These are phyloP conservation scores for Halisarca cf. caerulea DNA, from an alignment of 37 sponge, comb jelly and placozoan genomes.

Conservation along the genomic window DNA sequence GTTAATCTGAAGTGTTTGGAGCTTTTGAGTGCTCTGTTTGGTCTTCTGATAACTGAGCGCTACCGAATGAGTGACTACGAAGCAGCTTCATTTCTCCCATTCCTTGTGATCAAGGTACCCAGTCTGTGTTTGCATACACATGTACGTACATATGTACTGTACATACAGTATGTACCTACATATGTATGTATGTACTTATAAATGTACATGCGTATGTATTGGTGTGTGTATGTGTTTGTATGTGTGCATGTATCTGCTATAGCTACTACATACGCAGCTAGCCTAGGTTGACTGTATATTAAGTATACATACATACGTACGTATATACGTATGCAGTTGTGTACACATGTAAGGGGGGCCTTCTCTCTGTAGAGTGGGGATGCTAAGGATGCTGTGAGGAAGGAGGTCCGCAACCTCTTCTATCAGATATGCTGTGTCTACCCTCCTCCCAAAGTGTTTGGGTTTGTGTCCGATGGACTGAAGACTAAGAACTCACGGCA, in stretches of 20 bases:
- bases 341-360: too few species aligned
- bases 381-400: constrained; percentile 86
- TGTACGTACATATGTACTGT: too few species aligned
- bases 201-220: too few species aligned
- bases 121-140: too few species aligned
- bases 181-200: too few species aligned
- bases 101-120: constrained; percentile 71
- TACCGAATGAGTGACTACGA: constrained; percentile 82
- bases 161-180: too few species aligned
- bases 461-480: constrained; percentile 79
- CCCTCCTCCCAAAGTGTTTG: constrained; percentile 76
- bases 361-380: constrained; percentile 78
- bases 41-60: constrained; percentile 37
- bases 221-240: too few species aligned
- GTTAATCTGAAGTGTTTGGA: constrained; percentile 88
- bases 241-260: too few species aligned
- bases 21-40: constrained; percentile 64
- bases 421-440: constrained; percentile 80
- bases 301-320: too few species aligned
- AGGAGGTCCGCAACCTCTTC: constrained; percentile 79
- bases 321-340: too few species aligned
- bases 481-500: constrained; percentile 86
- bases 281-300: too few species aligned
- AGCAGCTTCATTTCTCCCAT: constrained; percentile 82
- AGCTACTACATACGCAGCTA: too few species aligned